These are phyloP conservation scores for Lepidothrix coronata DNA, from an alignment of 2,113 vertebrate species.

Conservation along the genomic window DNA sequence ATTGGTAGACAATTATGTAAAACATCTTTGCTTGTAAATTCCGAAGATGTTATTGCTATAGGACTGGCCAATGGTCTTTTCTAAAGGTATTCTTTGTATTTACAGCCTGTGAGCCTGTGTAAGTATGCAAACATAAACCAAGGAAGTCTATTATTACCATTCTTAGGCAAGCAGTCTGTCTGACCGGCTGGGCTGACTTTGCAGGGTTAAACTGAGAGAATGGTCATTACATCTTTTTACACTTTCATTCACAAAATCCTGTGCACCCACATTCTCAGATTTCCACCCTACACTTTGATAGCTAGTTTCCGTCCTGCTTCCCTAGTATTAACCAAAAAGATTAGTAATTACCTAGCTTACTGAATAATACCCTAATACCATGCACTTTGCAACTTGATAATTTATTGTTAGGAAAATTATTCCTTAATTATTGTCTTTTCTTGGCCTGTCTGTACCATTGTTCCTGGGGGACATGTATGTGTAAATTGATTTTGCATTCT, in stretches of 20 bases:
- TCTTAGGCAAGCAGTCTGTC: conserved; percentile 37
- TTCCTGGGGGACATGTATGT: not conserved
- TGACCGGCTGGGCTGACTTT: conserved; percentile 33
- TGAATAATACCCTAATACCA: not conserved
- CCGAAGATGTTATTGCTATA: not conserved
- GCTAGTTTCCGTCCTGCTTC: not conserved
- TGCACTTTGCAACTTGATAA: not conserved
- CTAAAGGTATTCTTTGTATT: not conserved
- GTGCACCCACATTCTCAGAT: conserved; percentile 5
- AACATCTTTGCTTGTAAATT: conserved; percentile 16
- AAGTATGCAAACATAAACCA: not conserved
- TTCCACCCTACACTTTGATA: not conserved
- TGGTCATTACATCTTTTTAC: conserved; percentile 19
- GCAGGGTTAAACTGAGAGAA: not conserved
- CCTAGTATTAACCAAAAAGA: not conserved
- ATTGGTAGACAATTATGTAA: not conserved
- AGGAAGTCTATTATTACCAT: conserved; percentile 39
- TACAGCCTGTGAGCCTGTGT: not conserved
- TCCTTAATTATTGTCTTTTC: conserved; percentile 15
- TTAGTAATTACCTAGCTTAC: not conserved
- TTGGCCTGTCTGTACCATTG: not conserved
- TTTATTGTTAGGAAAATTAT: not conserved
- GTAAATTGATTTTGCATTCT: not conserved
- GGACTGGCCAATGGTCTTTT: conserved; percentile 8
- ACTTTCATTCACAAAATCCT: conserved; percentile 51